phyloP scores from a whole-genome alignment of 1,140 invertebrate species.

The Anagrus nilaparvatae region DNA sequence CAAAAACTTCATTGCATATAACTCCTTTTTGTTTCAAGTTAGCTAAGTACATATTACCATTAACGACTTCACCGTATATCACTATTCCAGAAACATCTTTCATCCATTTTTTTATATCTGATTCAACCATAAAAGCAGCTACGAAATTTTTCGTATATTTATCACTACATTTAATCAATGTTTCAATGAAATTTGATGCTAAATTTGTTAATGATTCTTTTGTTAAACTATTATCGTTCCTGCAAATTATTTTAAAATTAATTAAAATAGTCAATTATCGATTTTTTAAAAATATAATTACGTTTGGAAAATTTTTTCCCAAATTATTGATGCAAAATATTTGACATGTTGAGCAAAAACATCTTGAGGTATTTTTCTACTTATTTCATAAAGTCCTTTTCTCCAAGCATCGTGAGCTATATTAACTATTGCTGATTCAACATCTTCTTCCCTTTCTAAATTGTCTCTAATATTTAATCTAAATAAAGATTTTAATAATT shows the following conservation, averaged over 20 bases:
- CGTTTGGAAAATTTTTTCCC: conserved; percentile 13
- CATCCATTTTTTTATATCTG: conserved; percentile 29
- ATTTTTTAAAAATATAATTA: conserved; percentile 1
- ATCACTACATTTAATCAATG: conserved; percentile 26
- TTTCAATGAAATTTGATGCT: conserved; percentile 35
- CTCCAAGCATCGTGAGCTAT: conserved; percentile 12
- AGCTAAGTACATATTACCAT: conserved; percentile 26
- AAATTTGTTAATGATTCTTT: conserved; percentile 33
- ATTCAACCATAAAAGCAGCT: conserved; percentile 23
- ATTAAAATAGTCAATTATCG: conserved; percentile 5
- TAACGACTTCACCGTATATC: conserved; percentile 31
- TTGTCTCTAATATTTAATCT: conserved; percentile 8
- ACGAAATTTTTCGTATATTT: conserved; percentile 18
- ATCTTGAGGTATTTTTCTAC: conserved; percentile 4
- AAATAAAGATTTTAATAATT: conserved; percentile 14
- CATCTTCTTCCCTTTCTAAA: conserved; percentile 7
- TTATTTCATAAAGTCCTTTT: conserved; percentile 10
- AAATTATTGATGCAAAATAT: conserved; percentile 12
- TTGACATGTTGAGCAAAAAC: conserved; percentile 10
- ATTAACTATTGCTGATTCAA: conserved; percentile 2
- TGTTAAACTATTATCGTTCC: too few species aligned
- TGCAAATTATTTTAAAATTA: too few species aligned
- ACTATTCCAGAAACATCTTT: conserved; percentile 24
- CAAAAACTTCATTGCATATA: conserved; percentile 17
- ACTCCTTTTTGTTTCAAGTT: conserved; percentile 20